Conservation (phyloP, 1,140 invertebrate species). For the Gryon sp. region DNA sequence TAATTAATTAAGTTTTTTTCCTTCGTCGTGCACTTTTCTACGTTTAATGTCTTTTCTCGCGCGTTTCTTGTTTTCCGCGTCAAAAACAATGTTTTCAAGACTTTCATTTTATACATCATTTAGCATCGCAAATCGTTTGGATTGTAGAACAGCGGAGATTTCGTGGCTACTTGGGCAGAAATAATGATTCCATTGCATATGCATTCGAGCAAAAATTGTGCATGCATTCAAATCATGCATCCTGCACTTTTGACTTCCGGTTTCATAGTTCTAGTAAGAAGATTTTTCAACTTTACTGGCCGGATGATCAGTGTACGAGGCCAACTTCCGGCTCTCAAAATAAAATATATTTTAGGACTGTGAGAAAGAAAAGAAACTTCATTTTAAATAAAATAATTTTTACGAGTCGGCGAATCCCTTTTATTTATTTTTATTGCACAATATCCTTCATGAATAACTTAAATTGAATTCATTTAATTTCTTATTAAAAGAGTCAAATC, state of each 20-base stretch:
- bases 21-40: background rate
- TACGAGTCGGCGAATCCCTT: too few relatives aligned
- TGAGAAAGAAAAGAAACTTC: too few relatives aligned
- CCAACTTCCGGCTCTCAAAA: constrained; percentile 5
- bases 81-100: constrained; percentile 14
- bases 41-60: background rate
- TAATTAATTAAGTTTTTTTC: constrained; percentile 11
- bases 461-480: too few relatives aligned
- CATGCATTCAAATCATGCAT: constrained; percentile 31
- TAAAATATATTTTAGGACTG: too few relatives aligned
- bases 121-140: constrained; percentile 6
- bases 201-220: constrained; percentile 37
- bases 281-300: constrained; percentile 16
- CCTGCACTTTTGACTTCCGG: constrained; percentile 2
- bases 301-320: constrained; percentile 10
- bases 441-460: too few relatives aligned
- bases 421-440: too few relatives aligned
- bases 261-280: constrained; percentile 4
- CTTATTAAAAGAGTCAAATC: too few relatives aligned
- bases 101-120: constrained; percentile 25
- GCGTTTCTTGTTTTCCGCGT: background rate
- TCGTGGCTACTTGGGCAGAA: constrained; percentile 22
- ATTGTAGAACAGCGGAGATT: background rate
- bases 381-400: too few relatives aligned
- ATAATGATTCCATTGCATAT: constrained; percentile 48